Base-by-base conservation (phyloP, 2,797 vertebrate genomes). In the Paramormyrops hopkinsi region DNA sequence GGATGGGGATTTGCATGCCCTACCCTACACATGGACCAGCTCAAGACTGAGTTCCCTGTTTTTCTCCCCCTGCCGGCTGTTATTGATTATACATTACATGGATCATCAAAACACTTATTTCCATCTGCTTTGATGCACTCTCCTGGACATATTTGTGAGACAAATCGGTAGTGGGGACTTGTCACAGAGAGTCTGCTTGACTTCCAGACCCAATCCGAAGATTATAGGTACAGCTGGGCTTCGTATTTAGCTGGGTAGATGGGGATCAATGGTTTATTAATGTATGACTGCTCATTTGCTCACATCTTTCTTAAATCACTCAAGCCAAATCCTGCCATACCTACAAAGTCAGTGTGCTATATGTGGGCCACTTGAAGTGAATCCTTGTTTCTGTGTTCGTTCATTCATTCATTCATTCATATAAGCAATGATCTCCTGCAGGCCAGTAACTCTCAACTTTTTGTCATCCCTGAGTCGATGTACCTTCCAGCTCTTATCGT, bases 401-500 rank as follows among this genome's bases (percentile, higher is more conserved):
- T 51, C 50, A 53, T 56, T 87, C 51, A 29, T 56, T 29, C 25
- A 29, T 33, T 25, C 87, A 46, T 48, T 85, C 22, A 11, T 50
- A 11, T 17, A 29, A 33, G 51, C 46, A 46, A 44, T 79, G 37
- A 79, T 79, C 14, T 44, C n/a, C n/a, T n/a, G n/a, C 73, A 41
- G 56, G 19, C 79, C 41, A 46, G 37, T 62, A 48, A 90, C 91
- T 90, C 46, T 90, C 89, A 90, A 79, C 86, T 56, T 88, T 84
- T 76, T 84, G 69, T 82, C 46, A 89, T 59, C 88, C 41, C 22
- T 2, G 87, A n/a, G 2, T 56, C 19, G 12, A 2, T 84, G 84
- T 37, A 79, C 3, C 48, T 17, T 82, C 14, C 59, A 25, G 25
- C 22, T 82, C 93, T 91, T 89, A 92, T 88, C 88, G 89, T 90